Evolutionary conservation across 1,140 invertebrate genomes (phyloP).

Genomic region (Hyles vespertilio): DNA sequence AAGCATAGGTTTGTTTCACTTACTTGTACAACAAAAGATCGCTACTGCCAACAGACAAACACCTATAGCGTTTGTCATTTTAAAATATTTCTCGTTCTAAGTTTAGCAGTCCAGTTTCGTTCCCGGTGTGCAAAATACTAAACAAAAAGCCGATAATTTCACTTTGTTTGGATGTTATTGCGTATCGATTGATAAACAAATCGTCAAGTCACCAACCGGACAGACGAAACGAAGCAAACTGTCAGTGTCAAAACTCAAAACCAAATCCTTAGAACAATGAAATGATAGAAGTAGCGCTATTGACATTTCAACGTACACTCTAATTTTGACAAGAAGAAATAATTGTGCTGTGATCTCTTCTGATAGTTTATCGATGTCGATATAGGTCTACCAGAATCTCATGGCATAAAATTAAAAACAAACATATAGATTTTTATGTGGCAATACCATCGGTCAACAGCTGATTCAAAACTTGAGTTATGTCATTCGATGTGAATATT

Average conservation of each 20-base stretch:
- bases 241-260: not conserved
- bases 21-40: slow-evolving; percentile 53
- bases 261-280: too few relatives aligned
- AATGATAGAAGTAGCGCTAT: too few relatives aligned
- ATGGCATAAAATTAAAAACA: too few relatives aligned
- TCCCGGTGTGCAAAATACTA: slow-evolving; percentile 35
- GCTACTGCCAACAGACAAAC: slow-evolving; percentile 54
- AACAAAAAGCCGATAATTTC: slow-evolving; percentile 55
- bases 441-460: too few relatives aligned
- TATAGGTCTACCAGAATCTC: too few relatives aligned
- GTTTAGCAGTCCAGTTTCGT: slow-evolving; percentile 26
- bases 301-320: too few relatives aligned
- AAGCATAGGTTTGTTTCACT: slow-evolving; percentile 32
- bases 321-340: too few relatives aligned
- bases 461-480: too few relatives aligned
- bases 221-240: slow-evolving; percentile 1
- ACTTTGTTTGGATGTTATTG: slow-evolving; percentile 62
- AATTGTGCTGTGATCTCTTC: too few relatives aligned
- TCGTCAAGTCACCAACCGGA: slow-evolving; percentile 36
- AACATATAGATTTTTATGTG: too few relatives aligned
- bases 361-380: too few relatives aligned
- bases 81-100: slow-evolving; percentile 27
- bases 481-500: too few relatives aligned
- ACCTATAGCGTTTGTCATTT: slow-evolving; percentile 58
- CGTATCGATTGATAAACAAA: slow-evolving; percentile 58